Base-by-base conservation (phyloP, 2,797 vertebrate genomes). In the Hapalemur alaotrensis region DNA sequence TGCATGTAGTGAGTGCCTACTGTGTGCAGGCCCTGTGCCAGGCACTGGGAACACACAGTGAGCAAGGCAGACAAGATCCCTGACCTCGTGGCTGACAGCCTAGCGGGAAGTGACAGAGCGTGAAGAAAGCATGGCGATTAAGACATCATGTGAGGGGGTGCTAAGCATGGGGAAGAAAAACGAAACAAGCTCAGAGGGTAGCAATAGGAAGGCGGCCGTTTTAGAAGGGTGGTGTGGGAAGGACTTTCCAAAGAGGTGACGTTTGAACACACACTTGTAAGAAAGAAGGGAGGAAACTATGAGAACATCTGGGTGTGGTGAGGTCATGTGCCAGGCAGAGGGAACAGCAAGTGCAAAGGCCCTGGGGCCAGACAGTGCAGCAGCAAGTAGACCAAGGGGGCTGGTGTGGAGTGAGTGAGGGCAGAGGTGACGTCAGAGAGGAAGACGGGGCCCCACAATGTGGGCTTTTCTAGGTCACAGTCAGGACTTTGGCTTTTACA, bases 61-160 rank as follows among this genome's bases (percentile, higher is more conserved):
- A 94, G 57, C 65, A 41, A 32, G 52, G n/a, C 12, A 7, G n/a
- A 15, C 65, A 30, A 61, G 79, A 28, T 18, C 52, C 52, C 61
- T 22, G 14, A 52, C 46, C 46, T 38, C 1, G 0, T 6, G 1
- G 69, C 46, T 3, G 28, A 14, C 63, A 22, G 52, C 46, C 54
- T 15, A 0, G 14, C 0, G 8, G 76, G 35, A 75, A 63, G 82
- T 15, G 18, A 25, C 38, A 5, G 30, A 15, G 25, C 1, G 5
- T 32, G 35, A 46, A 75, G 70, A 28, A 57, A 14, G 43, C 15
- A 1, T 46, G 35, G n/a, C 28, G 43, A 6, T 15, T 8, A 48
- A 1, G 2, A 30, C 7, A n/a, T 41, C 18, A 0, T 1, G 46
- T 35, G 32, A 70, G 70, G 50, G 7, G 9, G 63, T 13, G 15